Evolutionary conservation across 2,113 vertebrate genomes (phyloP).

Genomic region (Myiozetetes cayanensis): DNA sequence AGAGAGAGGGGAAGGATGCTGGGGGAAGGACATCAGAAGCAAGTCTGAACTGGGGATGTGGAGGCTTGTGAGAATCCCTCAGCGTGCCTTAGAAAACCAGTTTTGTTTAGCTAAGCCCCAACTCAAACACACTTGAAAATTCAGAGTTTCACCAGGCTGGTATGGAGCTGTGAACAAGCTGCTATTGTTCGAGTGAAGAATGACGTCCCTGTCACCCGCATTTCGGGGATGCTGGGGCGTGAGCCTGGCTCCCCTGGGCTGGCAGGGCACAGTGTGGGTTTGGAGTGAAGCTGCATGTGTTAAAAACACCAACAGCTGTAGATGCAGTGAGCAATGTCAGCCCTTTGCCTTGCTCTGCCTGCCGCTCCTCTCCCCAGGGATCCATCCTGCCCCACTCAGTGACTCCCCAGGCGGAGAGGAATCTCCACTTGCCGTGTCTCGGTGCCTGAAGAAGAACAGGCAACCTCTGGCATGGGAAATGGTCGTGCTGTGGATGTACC

Average conservation of each 20-base stretch:
- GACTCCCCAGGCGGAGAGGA: fast-evolving
- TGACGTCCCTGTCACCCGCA: background rate
- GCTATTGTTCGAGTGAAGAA: background rate
- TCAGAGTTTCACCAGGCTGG: background rate
- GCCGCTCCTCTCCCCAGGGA: background rate
- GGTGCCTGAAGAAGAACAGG: fast-evolving
- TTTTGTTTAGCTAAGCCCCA: constrained; percentile 66
- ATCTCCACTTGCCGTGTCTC: fast-evolving
- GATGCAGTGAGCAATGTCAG: background rate
- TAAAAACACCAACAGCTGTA: background rate
- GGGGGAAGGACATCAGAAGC: background rate
- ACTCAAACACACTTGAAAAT: constrained; percentile 44
- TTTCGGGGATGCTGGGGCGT: background rate
- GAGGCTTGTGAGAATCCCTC: background rate
- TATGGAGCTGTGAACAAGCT: background rate
- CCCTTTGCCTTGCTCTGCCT: background rate
- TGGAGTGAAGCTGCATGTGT: background rate
- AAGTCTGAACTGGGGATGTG: background rate
- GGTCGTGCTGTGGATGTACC: fast-evolving
- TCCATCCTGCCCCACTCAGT: background rate
- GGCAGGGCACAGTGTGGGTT: background rate
- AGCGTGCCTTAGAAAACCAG: background rate
- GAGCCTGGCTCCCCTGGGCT: background rate
- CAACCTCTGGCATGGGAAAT: fast-evolving
- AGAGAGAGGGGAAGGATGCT: background rate